Percentiles rank a stretch among this genome's conserved stretches.
phyloP scores from a whole-genome alignment of 35 echinoderm and acorn worm genomes.

The Holothuria glaberrima region DNA sequence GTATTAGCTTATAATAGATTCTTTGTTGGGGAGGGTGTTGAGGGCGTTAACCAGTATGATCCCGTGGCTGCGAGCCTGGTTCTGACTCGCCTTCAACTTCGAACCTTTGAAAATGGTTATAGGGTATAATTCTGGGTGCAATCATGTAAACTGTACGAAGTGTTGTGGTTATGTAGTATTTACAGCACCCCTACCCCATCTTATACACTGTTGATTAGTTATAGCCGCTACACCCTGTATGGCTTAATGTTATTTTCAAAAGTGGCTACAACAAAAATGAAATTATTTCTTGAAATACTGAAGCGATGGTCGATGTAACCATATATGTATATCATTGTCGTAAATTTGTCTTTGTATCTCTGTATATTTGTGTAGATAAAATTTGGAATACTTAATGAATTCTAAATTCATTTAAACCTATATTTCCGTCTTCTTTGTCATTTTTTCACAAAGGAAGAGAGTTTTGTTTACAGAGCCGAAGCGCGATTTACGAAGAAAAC shows the following conservation, averaged over 20 bases:
- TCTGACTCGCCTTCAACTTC: too few species aligned
- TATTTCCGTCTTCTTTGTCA: background rate
- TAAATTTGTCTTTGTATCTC: conserved; percentile 2
- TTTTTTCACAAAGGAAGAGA: background rate
- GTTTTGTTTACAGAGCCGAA: background rate
- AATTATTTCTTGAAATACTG: background rate
- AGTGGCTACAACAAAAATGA: background rate
- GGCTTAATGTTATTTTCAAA: background rate
- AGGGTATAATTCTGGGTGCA: background rate
- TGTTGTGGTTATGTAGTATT: background rate
- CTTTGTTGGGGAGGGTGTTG: too few species aligned
- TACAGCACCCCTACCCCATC: background rate
- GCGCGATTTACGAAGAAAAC: background rate
- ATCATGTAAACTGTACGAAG: background rate
- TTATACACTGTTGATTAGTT: background rate
- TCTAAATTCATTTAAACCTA: conserved; percentile 16
- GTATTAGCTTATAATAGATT: too few species aligned
- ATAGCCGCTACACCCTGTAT: background rate
- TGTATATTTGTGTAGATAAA: conserved; percentile 32
- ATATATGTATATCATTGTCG: background rate
- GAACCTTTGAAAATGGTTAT: too few species aligned
- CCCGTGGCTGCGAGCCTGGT: too few species aligned
- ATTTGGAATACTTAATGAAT: conserved; percentile 37
- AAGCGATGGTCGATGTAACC: too few species aligned
- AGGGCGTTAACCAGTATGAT: too few species aligned